phyloP scores from a whole-genome alignment of 2,113 vertebrate genomes.

The Malurus alboscapulatus region DNA sequence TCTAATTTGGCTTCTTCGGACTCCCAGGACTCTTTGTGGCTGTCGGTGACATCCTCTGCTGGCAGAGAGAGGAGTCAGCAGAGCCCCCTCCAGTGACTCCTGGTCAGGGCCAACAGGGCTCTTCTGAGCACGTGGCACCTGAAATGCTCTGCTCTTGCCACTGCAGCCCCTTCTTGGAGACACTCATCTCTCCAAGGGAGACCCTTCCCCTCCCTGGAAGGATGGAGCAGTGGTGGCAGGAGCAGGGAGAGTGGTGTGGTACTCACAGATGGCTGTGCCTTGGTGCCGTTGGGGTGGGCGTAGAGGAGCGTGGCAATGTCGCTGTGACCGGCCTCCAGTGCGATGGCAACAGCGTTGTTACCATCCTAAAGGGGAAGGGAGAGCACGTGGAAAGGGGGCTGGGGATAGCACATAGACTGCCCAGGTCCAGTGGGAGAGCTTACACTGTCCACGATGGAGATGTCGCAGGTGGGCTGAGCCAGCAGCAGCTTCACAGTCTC shows the following conservation, averaged over 20 bases:
- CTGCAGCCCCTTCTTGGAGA: not conserved
- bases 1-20: slow-evolving; percentile 25
- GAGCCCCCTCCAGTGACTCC: not conserved
- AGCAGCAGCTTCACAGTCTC: slow-evolving; percentile 88
- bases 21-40: not conserved
- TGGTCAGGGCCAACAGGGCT: not conserved
- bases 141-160: not conserved
- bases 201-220: too few relatives aligned
- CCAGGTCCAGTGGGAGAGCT: not conserved
- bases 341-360: slow-evolving; percentile 89
- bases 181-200: too few relatives aligned
- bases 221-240: too few relatives aligned
- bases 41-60: not conserved
- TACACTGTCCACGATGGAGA: slow-evolving; percentile 87
- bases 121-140: not conserved
- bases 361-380: slow-evolving; percentile 81
- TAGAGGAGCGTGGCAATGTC: slow-evolving; percentile 89
- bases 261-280: slow-evolving; percentile 75
- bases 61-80: not conserved
- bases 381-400: not conserved
- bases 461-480: slow-evolving; percentile 84
- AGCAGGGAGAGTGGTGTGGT: not conserved
- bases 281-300: slow-evolving; percentile 79
- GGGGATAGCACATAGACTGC: not conserved
- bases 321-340: slow-evolving; percentile 88